Percentiles rank a stretch among this genome's conserved stretches.
Evolutionary conservation across 2,888 invertebrate species (phyloP).

Genomic region (Eupithecia inturbata): DNA sequence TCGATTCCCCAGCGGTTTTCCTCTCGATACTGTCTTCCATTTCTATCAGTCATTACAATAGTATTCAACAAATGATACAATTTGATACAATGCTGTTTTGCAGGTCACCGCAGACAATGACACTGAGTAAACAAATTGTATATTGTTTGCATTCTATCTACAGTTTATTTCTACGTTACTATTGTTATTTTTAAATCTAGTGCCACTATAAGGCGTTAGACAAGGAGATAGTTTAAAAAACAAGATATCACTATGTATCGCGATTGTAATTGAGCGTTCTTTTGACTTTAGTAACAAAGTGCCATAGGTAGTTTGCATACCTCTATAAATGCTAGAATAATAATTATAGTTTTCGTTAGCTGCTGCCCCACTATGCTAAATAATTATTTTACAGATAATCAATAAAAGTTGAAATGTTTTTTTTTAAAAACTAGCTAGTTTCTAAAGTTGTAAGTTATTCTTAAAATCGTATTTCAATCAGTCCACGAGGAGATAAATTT

Average conservation of each 20-base stretch:
- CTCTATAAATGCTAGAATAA: no score
- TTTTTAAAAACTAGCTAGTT: no score
- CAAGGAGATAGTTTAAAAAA: background rate
- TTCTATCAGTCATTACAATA: slow-evolving; percentile 20
- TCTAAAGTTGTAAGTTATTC: no score
- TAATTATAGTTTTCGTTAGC: no score
- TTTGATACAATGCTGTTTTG: slow-evolving; percentile 31
- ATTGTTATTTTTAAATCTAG: slow-evolving; percentile 12
- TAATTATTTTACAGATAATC: no score
- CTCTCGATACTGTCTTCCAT: background rate
- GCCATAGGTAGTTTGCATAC: no score
- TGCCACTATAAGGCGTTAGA: background rate
- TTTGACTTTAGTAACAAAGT: slow-evolving; percentile 2
- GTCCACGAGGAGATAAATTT: no score
- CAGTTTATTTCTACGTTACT: slow-evolving; percentile 49
- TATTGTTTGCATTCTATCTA: slow-evolving; percentile 33
- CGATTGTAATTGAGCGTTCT: background rate
- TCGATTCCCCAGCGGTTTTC: background rate
- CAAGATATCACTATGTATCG: background rate
- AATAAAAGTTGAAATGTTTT: no score
- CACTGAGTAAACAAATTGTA: slow-evolving; percentile 30
- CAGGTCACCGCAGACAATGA: slow-evolving; percentile 34
- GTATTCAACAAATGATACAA: slow-evolving; percentile 31
- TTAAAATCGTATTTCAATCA: no score
- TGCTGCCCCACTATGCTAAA: no score